Evolutionary conservation across 2,113 vertebrate genomes (phyloP).

Genomic region (Sturnira hondurensis): DNA sequence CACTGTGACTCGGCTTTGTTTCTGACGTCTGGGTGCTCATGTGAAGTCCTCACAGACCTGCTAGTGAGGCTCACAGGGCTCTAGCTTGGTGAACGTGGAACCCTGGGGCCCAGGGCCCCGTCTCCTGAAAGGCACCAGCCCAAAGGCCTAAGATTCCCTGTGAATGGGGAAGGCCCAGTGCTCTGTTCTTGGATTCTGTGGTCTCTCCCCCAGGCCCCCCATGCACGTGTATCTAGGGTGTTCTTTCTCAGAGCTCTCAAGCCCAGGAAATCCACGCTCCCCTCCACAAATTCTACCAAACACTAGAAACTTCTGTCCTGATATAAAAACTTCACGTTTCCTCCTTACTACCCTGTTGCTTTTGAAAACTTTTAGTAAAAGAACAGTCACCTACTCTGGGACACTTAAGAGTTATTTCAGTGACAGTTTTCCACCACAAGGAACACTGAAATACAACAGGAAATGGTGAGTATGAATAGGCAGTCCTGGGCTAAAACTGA

Average conservation of each 20-base stretch:
- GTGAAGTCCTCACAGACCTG: background rate
- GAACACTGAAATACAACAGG: constrained; percentile 40
- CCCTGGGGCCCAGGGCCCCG: background rate
- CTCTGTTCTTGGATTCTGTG: background rate
- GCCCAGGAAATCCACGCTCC: background rate
- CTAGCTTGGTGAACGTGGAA: background rate
- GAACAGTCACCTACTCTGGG: background rate
- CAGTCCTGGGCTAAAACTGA: constrained; percentile 43
- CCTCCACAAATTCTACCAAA: background rate
- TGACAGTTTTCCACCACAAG: constrained; percentile 30
- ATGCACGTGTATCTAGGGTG: background rate
- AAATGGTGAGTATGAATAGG: constrained; percentile 41
- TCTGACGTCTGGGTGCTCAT: background rate
- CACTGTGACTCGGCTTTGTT: constrained; percentile 24
- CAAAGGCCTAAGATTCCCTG: background rate
- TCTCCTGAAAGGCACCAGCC: background rate
- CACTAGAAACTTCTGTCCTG: background rate
- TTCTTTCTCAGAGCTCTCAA: background rate
- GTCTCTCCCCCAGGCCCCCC: background rate
- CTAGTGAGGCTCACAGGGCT: background rate
- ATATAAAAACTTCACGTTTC: background rate
- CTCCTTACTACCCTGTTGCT: background rate
- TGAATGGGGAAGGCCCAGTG: background rate
- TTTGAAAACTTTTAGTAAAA: background rate
- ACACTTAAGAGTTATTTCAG: constrained; percentile 27